Base-by-base conservation (phyloP, 2,888 invertebrate species). In the Coecobrya sp. region DNA sequence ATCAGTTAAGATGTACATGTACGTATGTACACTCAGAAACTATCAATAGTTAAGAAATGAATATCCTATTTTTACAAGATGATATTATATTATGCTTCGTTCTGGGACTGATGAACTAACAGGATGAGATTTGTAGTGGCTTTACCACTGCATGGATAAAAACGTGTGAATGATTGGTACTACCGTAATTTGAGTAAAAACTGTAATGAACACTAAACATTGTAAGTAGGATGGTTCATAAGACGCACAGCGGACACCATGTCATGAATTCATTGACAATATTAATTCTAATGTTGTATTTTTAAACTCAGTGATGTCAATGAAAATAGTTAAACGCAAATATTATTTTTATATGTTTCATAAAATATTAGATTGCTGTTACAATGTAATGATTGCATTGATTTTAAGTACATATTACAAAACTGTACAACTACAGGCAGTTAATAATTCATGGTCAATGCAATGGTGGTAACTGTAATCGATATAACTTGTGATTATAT, bases 131-230 rank as follows among this genome's bases (percentile, higher is more conserved):
- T 19, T 76, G 3, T 49, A 11, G 8, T 22, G 76, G 76, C 49
- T 76, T 76, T 49, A 11, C 45, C 7, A 49, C 19, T 49, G 22
- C 36, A 76, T 36, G 52, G 30, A 55, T 79, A 27, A 79, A 55
- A 55, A 27, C 27, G 79, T 52, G 79, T 79, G 52, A 79, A 79
- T 16, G 11, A 42, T 13, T 25, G 27, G 49, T 79, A 52, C 16
- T 79, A 10, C 13, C 27, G 79, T 79, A 79, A 55, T 22, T 30
- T 79, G 79, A 79, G 52, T 11, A 52, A 52, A 52, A 79, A 79
- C 30, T 16, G 79, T 79, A 42, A 55, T 55, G 13, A 52, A 55
- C 22, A 27, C 27, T 79, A 4, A 42, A 16, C 36, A 36, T 4
- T 59, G 59, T 19, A 42, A 42, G 19, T 19, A 59, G 0, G 1